Evolutionary conservation across 2,113 vertebrate genomes (phyloP).

Genomic region (Sisor rabdophorus): DNA sequence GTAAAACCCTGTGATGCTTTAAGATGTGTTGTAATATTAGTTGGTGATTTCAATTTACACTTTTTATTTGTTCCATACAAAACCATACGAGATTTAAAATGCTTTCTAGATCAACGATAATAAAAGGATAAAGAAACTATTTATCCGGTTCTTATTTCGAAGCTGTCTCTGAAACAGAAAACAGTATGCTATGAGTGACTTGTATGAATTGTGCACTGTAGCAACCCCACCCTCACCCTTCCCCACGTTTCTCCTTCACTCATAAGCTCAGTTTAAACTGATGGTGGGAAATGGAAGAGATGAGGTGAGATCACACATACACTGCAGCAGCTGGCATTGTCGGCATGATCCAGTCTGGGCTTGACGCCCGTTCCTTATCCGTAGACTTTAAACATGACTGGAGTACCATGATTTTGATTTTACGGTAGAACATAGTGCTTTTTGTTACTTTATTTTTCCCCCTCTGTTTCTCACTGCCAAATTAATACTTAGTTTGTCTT

Average conservation of each 20-base stretch:
- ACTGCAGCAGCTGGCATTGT: slow-evolving; percentile 53
- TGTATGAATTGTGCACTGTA: slow-evolving; percentile 1
- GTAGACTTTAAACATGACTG: background rate
- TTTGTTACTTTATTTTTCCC: background rate
- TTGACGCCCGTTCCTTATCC: background rate
- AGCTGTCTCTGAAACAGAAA: background rate
- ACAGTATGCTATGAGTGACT: background rate
- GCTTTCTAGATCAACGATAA: too few relatives aligned
- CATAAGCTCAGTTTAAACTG: slow-evolving; percentile 42
- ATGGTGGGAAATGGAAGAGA: slow-evolving; percentile 46
- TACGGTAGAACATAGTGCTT: background rate
- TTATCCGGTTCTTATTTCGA: background rate
- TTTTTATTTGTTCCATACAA: too few relatives aligned
- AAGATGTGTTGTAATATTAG: background rate
- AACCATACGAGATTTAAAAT: too few relatives aligned
- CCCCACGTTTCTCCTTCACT: slow-evolving; percentile 13
- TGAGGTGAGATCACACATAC: slow-evolving; percentile 57
- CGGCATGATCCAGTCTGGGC: slow-evolving; percentile 6
- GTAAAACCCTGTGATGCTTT: background rate
- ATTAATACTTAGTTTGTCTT: background rate
- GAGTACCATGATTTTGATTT: background rate
- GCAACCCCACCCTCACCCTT: background rate
- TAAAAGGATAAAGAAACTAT: background rate
- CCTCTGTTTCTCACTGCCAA: background rate
- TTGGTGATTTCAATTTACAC: too few relatives aligned